phyloP scores from a whole-genome alignment of 1,140 invertebrate genomes.

The Latrodectus geometricus region DNA sequence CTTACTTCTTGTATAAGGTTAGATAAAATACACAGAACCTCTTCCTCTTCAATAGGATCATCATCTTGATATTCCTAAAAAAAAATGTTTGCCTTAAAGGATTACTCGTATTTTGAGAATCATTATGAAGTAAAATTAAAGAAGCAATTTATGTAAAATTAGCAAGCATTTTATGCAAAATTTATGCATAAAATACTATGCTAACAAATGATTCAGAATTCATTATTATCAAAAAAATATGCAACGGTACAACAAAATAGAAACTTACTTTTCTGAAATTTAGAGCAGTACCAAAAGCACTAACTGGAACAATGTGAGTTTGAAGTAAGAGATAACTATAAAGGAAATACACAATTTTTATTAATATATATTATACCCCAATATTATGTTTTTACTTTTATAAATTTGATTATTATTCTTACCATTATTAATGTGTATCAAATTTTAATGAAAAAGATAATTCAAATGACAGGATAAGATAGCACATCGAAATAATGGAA shows the following conservation, averaged over 20 bases:
- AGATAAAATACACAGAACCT: conserved; percentile 95
- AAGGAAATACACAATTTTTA: conserved; percentile 60
- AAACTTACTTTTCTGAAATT: conserved; percentile 72
- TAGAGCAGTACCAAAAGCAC: conserved; percentile 83
- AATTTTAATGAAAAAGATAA: too few relatives aligned
- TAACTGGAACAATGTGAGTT: conserved; percentile 91
- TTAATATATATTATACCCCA: too few relatives aligned
- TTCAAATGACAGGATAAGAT: too few relatives aligned
- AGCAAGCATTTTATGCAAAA: too few relatives aligned
- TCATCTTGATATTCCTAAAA: conserved; percentile 73
- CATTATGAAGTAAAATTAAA: too few relatives aligned
- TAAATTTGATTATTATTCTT: too few relatives aligned
- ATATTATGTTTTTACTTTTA: too few relatives aligned
- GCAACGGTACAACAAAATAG: not conserved
- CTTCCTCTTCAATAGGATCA: conserved; percentile 89
- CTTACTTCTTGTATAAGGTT: conserved; percentile 91
- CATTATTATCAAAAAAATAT: not conserved
- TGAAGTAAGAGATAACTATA: conserved; percentile 82
- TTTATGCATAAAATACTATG: too few relatives aligned
- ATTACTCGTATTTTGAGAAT: not conserved
- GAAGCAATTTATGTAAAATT: too few relatives aligned
- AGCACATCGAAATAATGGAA: too few relatives aligned
- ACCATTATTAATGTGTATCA: too few relatives aligned
- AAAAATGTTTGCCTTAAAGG: conserved; percentile 8
- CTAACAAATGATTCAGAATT: too few relatives aligned